Percentiles rank a stretch among this genome's conserved stretches.
Evolutionary conservation across 2,797 vertebrate species (phyloP).

Genomic region (Fratercula arctica): DNA sequence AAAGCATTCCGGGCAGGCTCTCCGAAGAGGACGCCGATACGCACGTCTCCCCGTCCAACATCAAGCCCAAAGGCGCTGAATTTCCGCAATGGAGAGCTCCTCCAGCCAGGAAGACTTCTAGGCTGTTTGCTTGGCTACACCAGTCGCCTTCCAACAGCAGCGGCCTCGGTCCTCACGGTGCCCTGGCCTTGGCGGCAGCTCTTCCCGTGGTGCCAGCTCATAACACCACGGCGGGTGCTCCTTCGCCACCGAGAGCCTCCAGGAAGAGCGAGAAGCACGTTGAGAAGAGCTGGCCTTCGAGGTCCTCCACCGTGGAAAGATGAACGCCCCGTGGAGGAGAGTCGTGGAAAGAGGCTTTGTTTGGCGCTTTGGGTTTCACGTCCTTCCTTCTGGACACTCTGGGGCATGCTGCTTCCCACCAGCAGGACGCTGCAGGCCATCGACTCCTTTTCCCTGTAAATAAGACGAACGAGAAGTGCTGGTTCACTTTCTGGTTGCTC

Average conservation of each 20-base stretch:
- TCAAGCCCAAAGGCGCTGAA: conserved; percentile 1
- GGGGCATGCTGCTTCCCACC: conserved; percentile 64
- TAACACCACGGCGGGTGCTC: neutral
- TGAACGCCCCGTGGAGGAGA: conserved; percentile 57
- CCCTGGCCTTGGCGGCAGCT: conserved; percentile 4
- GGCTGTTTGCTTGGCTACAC: conserved; percentile 20
- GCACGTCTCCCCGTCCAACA: conserved; percentile 14
- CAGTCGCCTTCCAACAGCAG: conserved; percentile 32
- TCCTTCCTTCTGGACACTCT: neutral
- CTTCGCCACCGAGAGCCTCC: conserved; percentile 48
- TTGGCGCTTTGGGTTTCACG: neutral
- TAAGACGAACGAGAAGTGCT: conserved; percentile 86
- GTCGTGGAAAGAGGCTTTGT: neutral
- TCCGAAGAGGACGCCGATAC: neutral
- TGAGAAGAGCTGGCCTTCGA: conserved; percentile 70
- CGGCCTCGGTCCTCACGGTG: neutral
- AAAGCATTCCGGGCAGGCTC: conserved; percentile 39
- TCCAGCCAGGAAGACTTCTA: conserved; percentile 45
- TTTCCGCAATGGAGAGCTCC: conserved; percentile 52
- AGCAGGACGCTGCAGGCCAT: conserved; percentile 40
- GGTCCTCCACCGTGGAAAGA: conserved; percentile 80
- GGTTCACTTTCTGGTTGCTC: conserved; percentile 90
- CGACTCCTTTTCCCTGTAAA: conserved; percentile 51
- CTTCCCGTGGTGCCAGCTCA: neutral
- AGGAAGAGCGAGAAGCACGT: conserved; percentile 64